Base-by-base conservation (phyloP, 23 tunicate species). In the Halocynthia aurantium region DNA sequence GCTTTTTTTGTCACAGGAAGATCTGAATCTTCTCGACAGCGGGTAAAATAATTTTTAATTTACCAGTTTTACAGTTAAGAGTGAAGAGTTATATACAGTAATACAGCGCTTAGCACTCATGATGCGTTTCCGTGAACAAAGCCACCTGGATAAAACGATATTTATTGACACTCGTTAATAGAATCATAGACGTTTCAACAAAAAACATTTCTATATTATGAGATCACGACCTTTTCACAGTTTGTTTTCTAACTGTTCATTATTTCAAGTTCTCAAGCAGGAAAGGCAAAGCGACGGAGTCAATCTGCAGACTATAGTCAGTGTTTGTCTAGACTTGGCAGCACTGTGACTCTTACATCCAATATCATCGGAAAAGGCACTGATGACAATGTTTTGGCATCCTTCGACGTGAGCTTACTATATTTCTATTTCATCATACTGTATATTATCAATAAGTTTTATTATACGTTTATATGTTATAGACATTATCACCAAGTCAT, bases 1-100 rank as follows among this genome's bases (percentile, higher is more conserved):
- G 65, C 53, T 89, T 7, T 84, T 80, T 62, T 70, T 89, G 2
- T 44, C 62, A 19, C 85, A 84, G 61, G 69, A 54, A 49, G 96
- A 89, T 67, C 12, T 88, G 8, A 72, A 44, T 22, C 73, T 83
- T 68, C 40, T 80, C 19, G 77, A 31, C 44, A 31, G 44, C 44
- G 44, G 44, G 44, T 31, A 31, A 4, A 31, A 31, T 31, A 31
- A 31, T 31, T 31, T 31, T 31, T 31, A 0, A 31, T 31, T 31
- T 31, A 31, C 44, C 44, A 31, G 44, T n/a, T n/a, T n/a, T n/a
- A n/a, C n/a, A n/a, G n/a, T n/a, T n/a, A n/a, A n/a, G n/a, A n/a
- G n/a, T n/a, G 44, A 31, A 31, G 44, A 31, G 44, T 0, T 31
- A 31, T 31, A 31, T 31, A 31, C 44, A 31, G 44, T 31, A 31